Percentiles rank a stretch among this genome's conserved stretches.
phyloP scores from a whole-genome alignment of 2,113 vertebrate genomes.

The Centrocercus urophasianus region DNA sequence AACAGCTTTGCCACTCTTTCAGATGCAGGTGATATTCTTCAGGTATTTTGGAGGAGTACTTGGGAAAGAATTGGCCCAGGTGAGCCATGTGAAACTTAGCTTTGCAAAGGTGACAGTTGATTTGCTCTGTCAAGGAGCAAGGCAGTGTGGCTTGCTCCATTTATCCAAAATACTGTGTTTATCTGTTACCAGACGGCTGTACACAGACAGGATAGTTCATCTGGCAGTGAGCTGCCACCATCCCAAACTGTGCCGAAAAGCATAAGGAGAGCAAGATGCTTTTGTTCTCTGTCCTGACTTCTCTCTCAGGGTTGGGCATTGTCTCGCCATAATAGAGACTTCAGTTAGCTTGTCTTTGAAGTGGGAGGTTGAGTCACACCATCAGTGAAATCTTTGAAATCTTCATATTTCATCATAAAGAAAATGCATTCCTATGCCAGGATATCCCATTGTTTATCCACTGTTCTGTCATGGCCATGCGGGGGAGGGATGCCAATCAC shows the following conservation, averaged over 20 bases:
- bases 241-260: rapidly evolving
- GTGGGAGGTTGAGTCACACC: constrained; percentile 71
- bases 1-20: neutral
- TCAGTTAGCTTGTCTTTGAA: constrained; percentile 60
- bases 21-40: neutral
- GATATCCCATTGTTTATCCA: constrained; percentile 69
- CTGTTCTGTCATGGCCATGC: constrained; percentile 29
- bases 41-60: neutral
- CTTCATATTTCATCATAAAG: constrained; percentile 72
- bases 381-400: constrained; percentile 75
- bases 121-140: neutral
- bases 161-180: neutral
- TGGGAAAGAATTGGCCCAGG: neutral
- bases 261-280: neutral
- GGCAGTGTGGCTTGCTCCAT: neutral
- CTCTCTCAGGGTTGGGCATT: constrained; percentile 1
- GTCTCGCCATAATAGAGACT: constrained; percentile 56
- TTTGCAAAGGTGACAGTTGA: neutral
- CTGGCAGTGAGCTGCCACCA: neutral
- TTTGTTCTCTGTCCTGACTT: neutral
- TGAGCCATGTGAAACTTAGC: neutral
- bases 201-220: neutral
- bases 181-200: constrained; percentile 19
- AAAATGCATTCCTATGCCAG: constrained; percentile 66
- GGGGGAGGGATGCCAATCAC: constrained; percentile 44